Percentiles rank a stretch among this genome's conserved stretches.
Evolutionary conservation across 2,797 vertebrate species (phyloP).

Genomic region (Glyptemys insculpta): DNA sequence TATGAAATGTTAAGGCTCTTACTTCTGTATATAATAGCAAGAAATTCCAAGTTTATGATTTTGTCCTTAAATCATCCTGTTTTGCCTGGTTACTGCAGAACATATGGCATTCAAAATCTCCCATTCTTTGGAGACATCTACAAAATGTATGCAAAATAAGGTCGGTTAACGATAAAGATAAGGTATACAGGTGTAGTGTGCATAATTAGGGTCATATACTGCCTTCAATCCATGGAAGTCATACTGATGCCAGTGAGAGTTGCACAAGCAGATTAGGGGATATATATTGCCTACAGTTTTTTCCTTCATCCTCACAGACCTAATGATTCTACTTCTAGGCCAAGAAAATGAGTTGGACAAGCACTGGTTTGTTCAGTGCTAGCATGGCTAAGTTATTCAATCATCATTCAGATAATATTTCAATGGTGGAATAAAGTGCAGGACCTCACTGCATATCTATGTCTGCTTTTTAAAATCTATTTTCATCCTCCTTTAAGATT

Average conservation of each 20-base stretch:
- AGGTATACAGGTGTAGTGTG: not conserved
- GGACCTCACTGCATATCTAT: not conserved
- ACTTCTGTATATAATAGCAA: not conserved
- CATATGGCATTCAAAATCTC: not conserved
- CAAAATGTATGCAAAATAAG: not conserved
- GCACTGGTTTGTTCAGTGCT: not conserved
- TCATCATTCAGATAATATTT: not conserved
- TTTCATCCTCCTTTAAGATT: not conserved
- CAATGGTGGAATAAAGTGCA: not conserved
- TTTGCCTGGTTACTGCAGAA: not conserved
- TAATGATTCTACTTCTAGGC: not conserved
- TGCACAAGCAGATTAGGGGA: not conserved
- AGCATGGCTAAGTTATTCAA: not conserved
- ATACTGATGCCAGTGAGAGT: not conserved
- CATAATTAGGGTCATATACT: not conserved
- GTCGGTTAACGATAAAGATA: not conserved
- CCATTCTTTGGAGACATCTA: not conserved
- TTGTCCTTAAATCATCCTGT: conserved; percentile 8
- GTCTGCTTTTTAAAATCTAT: not conserved
- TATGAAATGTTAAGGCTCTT: not conserved
- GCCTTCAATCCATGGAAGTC: not conserved
- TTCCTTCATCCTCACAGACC: not conserved
- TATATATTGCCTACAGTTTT: not conserved
- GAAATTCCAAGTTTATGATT: not conserved
- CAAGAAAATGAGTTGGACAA: not conserved